A percentile compares a stretch with the other conserved stretches of the same genome.
Conservation (phyloP, 2,113 vertebrate species). For the Coptodon rendalli region DNA sequence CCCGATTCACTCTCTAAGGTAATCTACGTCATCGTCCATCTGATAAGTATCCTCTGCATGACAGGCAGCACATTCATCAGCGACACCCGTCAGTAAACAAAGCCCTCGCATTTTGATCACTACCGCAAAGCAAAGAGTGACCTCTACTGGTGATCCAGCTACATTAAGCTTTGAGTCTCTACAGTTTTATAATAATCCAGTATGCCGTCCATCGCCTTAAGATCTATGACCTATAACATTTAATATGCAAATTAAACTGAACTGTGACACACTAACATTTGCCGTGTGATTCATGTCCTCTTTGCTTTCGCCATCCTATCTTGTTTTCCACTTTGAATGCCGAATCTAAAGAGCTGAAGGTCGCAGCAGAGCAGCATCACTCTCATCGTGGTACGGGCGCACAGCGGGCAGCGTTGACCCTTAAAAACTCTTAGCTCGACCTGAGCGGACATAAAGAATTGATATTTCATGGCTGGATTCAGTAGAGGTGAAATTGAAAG, state of each 20-base stretch:
- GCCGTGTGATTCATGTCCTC: neutral
- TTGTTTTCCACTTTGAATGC: neutral
- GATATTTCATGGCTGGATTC: neutral
- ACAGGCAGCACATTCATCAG: neutral
- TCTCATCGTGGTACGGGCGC: neutral
- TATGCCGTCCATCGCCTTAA: neutral
- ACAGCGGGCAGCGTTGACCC: neutral
- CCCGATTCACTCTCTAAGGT: neutral
- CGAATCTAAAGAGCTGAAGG: neutral
- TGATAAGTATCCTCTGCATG: neutral
- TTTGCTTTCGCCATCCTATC: neutral
- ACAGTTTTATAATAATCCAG: neutral
- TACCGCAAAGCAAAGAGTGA: constrained; percentile 52
- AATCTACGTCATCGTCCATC: neutral
- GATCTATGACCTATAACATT: constrained; percentile 14
- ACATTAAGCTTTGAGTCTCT: neutral
- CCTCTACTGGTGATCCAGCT: constrained; percentile 54
- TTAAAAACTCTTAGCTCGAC: neutral
- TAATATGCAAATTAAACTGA: constrained; percentile 16
- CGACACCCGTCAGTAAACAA: neutral
- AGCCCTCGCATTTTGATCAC: neutral
- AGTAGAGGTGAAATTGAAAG: neutral
- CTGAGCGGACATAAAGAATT: neutral
- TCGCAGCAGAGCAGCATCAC: neutral
- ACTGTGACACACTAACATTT: constrained; percentile 23